A percentile compares a stretch with the other conserved stretches of the same genome.
phyloP scores from a whole-genome alignment of 2,797 vertebrate genomes.

The Semotilus atromaculatus region DNA sequence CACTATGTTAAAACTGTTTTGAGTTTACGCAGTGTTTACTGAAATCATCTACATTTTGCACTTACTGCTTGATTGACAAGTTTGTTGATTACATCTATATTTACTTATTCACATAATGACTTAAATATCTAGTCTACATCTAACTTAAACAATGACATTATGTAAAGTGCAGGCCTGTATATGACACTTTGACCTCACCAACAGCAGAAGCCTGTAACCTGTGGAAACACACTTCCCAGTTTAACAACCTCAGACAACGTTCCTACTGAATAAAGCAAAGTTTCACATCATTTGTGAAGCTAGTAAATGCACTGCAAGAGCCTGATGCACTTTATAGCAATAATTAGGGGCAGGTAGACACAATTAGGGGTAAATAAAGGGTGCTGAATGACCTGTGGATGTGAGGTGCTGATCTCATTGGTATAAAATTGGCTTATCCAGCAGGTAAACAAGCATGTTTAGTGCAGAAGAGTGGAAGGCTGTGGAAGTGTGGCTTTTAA shows the following conservation, averaged over 20 bases:
- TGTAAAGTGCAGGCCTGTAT: constrained; percentile 1
- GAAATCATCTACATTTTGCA: neutral
- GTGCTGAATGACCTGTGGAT: constrained; percentile 63
- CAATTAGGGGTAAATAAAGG: constrained; percentile 71
- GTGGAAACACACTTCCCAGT: constrained; percentile 59
- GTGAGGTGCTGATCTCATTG: constrained; percentile 69
- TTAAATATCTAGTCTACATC: constrained; percentile 12
- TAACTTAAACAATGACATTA: constrained; percentile 33
- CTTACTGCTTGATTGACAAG: neutral
- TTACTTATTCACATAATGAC: neutral
- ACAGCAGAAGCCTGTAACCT: constrained; percentile 28
- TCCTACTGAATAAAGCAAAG: constrained; percentile 63
- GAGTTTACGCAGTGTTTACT: neutral
- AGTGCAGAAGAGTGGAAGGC: constrained; percentile 32
- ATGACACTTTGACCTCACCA: constrained; percentile 31
- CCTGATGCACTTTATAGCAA: constrained; percentile 68
- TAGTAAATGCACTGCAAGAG: constrained; percentile 70
- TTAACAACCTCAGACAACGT: constrained; percentile 63
- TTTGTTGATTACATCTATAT: neutral
- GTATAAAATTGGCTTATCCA: constrained; percentile 45
- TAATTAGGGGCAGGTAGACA: constrained; percentile 74
- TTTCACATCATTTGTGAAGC: constrained; percentile 71
- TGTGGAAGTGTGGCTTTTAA: constrained; percentile 57
- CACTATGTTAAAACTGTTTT: neutral
- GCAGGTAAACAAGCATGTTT: constrained; percentile 55